Percentiles rank a stretch among this genome's conserved stretches.
Evolutionary conservation across 2,888 invertebrate species (phyloP).

Genomic region (Brenthis hecate): DNA sequence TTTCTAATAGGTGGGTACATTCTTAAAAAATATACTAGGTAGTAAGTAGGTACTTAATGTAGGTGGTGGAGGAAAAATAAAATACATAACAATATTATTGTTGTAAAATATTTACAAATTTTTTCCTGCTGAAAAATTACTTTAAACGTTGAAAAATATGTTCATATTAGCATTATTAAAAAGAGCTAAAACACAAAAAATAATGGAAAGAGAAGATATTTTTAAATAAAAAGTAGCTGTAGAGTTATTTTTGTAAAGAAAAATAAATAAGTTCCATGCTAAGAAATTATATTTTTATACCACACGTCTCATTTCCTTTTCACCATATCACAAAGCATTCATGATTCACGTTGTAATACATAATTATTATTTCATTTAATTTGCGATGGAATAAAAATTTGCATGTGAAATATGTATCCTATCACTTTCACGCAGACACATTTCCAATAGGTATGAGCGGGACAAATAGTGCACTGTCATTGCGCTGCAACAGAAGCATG

Average conservation of each 20-base stretch:
- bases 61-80: no score
- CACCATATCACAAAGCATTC: conserved; percentile 14
- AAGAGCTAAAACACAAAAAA: no score
- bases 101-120: no score
- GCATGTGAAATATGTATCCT: conserved; percentile 62
- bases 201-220: no score
- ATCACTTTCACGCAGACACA: conserved; percentile 51
- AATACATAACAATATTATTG: no score
- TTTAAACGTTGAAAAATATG: no score
- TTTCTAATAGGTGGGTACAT: no score
- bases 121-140: no score
- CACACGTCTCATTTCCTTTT: conserved; percentile 12
- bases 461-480: conserved; percentile 52
- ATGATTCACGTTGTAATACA: conserved; percentile 52
- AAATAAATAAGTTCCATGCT: background rate
- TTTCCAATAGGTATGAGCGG: conserved; percentile 53
- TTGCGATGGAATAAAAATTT: conserved; percentile 78
- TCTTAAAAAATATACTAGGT: no score
- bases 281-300: conserved; percentile 3
- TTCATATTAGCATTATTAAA: no score
- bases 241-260: background rate
- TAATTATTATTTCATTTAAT: conserved; percentile 77
- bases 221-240: no score
- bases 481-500: conserved; percentile 69
- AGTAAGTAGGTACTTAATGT: no score